Percentiles rank a stretch among this genome's conserved stretches.
Conservation (phyloP, 2,113 vertebrate genomes). For the Brevimyrus niger region DNA sequence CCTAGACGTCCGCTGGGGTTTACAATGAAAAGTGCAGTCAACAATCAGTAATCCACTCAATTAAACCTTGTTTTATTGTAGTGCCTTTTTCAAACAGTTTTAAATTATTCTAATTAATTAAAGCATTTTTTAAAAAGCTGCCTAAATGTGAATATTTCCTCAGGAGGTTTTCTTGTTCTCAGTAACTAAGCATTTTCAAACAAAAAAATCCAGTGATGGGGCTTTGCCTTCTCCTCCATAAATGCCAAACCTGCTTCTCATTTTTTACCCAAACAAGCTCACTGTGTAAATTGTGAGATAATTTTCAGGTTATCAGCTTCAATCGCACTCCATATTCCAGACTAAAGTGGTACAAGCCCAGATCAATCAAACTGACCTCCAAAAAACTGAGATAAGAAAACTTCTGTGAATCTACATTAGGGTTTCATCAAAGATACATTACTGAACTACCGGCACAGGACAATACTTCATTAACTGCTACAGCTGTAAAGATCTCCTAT, state of each 20-base stretch:
- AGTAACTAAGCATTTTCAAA: background rate
- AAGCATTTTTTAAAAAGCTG: background rate
- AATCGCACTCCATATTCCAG: background rate
- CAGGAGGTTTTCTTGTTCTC: background rate
- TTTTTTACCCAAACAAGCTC: background rate
- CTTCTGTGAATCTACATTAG: background rate
- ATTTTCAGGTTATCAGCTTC: slow-evolving; percentile 4
- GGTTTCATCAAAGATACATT: background rate
- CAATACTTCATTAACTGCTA: background rate
- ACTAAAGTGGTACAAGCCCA: background rate
- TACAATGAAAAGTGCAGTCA: background rate
- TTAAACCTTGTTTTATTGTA: background rate
- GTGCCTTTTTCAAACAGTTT: background rate
- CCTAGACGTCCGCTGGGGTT: background rate
- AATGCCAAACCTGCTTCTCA: background rate
- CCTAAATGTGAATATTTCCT: background rate
- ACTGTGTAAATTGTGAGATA: slow-evolving; percentile 2
- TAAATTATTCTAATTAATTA: slow-evolving; percentile 7
- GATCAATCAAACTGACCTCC: background rate
- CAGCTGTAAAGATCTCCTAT: background rate
- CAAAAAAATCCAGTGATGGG: background rate
- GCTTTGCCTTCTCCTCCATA: background rate
- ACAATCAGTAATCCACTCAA: background rate
- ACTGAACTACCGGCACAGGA: background rate
- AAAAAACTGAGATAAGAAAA: background rate